A percentile compares a stretch with the other conserved stretches of the same genome.
These are phyloP conservation scores for Cervus canadensis DNA, from an alignment of 2,113 vertebrate genomes.

Conservation along the genomic window DNA sequence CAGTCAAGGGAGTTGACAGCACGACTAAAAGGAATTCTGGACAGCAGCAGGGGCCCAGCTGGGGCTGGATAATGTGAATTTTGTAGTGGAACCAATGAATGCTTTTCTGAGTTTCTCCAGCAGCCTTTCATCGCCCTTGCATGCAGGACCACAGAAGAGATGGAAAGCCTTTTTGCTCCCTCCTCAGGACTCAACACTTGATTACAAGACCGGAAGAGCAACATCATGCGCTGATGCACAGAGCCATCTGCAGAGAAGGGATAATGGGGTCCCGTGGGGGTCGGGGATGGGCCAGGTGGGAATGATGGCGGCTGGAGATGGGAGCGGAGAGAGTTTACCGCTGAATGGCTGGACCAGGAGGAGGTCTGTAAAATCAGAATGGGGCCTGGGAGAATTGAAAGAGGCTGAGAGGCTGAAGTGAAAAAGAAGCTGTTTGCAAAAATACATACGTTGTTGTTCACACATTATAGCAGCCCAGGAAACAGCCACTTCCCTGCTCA, in stretches of 20 bases:
- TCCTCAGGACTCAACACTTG: constrained; percentile 12
- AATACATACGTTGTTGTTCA: background rate
- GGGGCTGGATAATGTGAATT: constrained; percentile 9
- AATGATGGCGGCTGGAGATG: background rate
- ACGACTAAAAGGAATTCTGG: background rate
- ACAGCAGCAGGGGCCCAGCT: constrained; percentile 25
- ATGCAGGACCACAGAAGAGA: background rate
- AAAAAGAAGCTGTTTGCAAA: constrained; percentile 35
- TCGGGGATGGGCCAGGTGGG: constrained; percentile 33
- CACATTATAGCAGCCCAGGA: background rate
- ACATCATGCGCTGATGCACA: background rate
- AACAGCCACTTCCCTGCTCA: background rate
- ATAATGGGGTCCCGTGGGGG: constrained; percentile 47
- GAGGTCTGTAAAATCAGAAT: background rate
- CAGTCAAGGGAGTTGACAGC: background rate
- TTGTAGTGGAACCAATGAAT: background rate
- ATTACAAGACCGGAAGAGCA: background rate
- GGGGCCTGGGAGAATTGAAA: constrained; percentile 4
- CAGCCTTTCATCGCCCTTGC: background rate
- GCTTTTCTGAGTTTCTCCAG: constrained; percentile 38
- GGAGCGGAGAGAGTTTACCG: background rate
- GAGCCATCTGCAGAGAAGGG: constrained; percentile 23
- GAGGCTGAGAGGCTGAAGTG: background rate
- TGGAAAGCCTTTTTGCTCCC: background rate
- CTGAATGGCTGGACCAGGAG: background rate